A percentile compares a stretch with the other conserved stretches of the same genome.
These are phyloP conservation scores for Erpornis zantholeuca DNA, from an alignment of 2,113 vertebrate species.

Conservation along the genomic window DNA sequence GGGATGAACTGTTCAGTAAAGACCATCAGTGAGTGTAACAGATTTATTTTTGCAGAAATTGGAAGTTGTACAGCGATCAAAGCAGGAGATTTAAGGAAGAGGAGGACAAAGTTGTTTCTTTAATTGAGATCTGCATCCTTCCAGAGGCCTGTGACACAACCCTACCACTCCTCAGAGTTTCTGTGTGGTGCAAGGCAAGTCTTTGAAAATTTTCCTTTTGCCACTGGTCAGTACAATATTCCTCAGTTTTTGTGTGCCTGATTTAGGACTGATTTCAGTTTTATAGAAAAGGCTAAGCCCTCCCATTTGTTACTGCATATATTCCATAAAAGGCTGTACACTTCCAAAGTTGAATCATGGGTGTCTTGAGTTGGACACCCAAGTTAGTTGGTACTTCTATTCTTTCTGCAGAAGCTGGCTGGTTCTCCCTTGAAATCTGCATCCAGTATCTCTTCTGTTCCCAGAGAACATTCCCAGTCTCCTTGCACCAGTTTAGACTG, in stretches of 20 bases:
- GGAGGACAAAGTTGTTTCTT: neutral
- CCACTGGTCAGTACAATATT: neutral
- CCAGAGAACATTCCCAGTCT: neutral
- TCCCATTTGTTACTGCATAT: neutral
- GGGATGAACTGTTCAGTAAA: neutral
- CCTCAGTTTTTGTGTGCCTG: neutral
- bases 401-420: neutral
- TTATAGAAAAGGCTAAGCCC: neutral
- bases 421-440: neutral
- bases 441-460: neutral
- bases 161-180: neutral
- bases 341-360: neutral
- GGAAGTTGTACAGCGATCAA: neutral
- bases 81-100: neutral
- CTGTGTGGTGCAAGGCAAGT: neutral
- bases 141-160: neutral
- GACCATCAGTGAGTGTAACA: neutral
- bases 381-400: neutral
- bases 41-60: neutral
- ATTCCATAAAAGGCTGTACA: neutral
- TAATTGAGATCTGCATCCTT: neutral
- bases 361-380: accelerated
- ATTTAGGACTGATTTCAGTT: neutral
- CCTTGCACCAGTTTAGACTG: neutral
- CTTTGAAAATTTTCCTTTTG: neutral